Percentiles rank a stretch among this genome's conserved stretches.
Evolutionary conservation across 1,140 invertebrate species (phyloP).

Genomic region (Zaprionus vittiger): DNA sequence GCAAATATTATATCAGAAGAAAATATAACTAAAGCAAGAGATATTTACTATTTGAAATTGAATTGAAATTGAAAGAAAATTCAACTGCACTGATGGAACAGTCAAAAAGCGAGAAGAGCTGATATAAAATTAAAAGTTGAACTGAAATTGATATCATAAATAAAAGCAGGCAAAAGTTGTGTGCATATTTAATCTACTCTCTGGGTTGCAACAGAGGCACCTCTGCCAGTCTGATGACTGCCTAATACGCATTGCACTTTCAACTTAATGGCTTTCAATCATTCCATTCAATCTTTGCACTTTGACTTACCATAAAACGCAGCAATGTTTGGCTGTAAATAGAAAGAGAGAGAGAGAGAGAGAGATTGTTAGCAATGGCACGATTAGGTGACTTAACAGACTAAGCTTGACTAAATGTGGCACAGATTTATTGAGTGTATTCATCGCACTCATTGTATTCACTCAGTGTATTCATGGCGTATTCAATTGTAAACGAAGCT

Average conservation of each 20-base stretch:
- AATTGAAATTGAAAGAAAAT: neutral
- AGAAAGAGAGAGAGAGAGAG: slow-evolving; percentile 26
- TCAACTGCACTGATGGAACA: too few relatives aligned
- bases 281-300: slow-evolving; percentile 30
- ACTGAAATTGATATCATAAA: slow-evolving; percentile 6
- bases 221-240: neutral
- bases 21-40: neutral
- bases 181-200: neutral
- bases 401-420: slow-evolving; percentile 7
- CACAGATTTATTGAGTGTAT: slow-evolving; percentile 4
- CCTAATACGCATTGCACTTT: slow-evolving; percentile 9
- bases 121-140: neutral
- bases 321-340: slow-evolving; percentile 38
- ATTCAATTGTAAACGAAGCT: slow-evolving; percentile 28
- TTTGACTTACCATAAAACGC: slow-evolving; percentile 75
- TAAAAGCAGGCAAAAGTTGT: neutral
- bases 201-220: neutral
- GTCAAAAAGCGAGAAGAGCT: too few relatives aligned
- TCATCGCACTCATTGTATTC: slow-evolving; percentile 12
- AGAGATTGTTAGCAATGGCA: slow-evolving; percentile 49
- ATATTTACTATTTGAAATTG: neutral
- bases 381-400: neutral
- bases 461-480: neutral
- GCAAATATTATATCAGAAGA: neutral
- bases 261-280: slow-evolving; percentile 5